Conservation (phyloP, 2,113 vertebrate genomes). For the Tonatia bakeri region DNA sequence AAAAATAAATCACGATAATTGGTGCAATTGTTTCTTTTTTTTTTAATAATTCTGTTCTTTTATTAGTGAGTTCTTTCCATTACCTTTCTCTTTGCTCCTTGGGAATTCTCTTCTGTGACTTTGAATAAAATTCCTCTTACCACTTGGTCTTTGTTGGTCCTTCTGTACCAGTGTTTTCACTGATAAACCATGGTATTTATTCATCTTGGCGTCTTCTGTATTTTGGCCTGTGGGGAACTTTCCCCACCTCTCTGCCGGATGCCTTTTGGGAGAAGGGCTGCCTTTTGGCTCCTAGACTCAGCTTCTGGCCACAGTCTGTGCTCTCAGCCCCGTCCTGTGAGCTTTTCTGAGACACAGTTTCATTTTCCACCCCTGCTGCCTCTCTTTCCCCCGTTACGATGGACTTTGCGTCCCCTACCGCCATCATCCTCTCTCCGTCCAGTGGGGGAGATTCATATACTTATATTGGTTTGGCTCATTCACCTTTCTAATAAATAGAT, state of each 20-base stretch:
- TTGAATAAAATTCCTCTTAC: background rate
- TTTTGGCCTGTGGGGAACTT: background rate
- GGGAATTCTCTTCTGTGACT: background rate
- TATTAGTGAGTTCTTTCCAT: too few relatives aligned
- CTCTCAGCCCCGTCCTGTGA: fast-evolving
- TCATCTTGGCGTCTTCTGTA: fast-evolving
- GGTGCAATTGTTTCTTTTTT: too few relatives aligned
- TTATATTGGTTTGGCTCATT: background rate
- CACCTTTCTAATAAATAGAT: background rate
- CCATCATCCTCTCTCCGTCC: background rate
- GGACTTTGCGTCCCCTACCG: fast-evolving
- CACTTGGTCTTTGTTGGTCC: background rate
- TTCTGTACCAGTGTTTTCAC: too few relatives aligned
- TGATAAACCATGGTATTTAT: fast-evolving
- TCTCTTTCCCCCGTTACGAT: fast-evolving
- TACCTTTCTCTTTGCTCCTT: background rate
- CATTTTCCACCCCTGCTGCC: fast-evolving
- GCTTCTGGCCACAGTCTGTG: fast-evolving
- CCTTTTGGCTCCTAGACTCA: fast-evolving
- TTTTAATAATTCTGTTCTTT: background rate
- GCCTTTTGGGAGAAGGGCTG: background rate
- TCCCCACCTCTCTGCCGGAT: fast-evolving
- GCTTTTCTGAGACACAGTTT: fast-evolving
- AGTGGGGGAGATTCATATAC: fast-evolving
- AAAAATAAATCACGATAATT: too few relatives aligned